A percentile compares a stretch with the other conserved stretches of the same genome.
Conservation (phyloP, 2,113 vertebrate genomes). For the Corvus cornix region DNA sequence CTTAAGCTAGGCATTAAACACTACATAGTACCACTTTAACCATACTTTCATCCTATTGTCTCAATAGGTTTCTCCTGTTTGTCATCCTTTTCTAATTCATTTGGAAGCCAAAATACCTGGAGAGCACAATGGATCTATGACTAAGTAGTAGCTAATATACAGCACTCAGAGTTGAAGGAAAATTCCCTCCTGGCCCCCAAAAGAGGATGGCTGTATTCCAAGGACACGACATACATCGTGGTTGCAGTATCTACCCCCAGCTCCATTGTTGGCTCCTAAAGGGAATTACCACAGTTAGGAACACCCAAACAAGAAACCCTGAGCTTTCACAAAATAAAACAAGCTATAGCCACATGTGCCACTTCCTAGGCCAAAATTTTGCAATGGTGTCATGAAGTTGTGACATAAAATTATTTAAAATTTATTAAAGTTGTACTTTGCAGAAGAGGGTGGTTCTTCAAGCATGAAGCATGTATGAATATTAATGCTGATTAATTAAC, state of each 20-base stretch:
- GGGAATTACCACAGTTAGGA: background rate
- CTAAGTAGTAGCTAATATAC: too few relatives aligned
- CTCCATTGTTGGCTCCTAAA: background rate
- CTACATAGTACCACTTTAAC: background rate
- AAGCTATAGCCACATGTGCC: background rate
- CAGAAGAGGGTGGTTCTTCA: background rate
- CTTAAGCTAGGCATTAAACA: background rate
- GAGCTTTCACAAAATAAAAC: background rate
- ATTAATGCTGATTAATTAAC: background rate
- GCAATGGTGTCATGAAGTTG: background rate
- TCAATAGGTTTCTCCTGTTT: background rate
- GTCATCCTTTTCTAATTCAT: background rate
- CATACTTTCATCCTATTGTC: background rate
- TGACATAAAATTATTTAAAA: background rate
- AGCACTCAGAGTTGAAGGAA: background rate
- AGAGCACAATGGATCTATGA: background rate
- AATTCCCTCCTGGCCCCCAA: background rate
- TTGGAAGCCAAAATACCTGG: background rate
- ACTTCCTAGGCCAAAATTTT: background rate
- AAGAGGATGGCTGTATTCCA: background rate
- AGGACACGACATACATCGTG: rapidly evolving
- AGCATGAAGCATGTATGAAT: background rate
- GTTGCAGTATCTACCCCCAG: background rate
- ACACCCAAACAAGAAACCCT: background rate
- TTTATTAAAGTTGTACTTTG: background rate